Evolutionary conservation across 2,113 vertebrate genomes (phyloP).

Genomic region (Thermophis baileyi): DNA sequence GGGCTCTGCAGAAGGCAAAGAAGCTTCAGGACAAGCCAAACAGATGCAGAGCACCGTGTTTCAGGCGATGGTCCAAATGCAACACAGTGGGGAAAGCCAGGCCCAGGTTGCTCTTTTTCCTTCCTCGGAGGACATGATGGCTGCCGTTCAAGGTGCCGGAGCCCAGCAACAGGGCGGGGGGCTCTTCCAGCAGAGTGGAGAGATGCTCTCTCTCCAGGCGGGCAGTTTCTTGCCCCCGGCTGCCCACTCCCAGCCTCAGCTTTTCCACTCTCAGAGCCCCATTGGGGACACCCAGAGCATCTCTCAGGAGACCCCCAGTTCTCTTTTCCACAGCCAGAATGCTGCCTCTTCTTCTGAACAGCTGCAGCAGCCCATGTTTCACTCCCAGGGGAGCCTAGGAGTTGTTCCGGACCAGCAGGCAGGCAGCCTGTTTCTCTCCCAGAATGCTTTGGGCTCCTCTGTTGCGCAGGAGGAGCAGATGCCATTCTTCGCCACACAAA

Average conservation of each 20-base stretch:
- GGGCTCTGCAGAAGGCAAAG: slow-evolving; percentile 68
- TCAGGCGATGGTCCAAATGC: slow-evolving; percentile 82
- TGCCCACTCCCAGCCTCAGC: slow-evolving; percentile 81
- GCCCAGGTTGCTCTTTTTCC: slow-evolving; percentile 80
- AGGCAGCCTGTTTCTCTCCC: slow-evolving; percentile 84
- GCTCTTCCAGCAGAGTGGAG: slow-evolving; percentile 86
- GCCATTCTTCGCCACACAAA: slow-evolving; percentile 81
- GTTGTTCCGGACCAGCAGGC: slow-evolving; percentile 85
- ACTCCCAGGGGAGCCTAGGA: slow-evolving; percentile 79
- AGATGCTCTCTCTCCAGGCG: slow-evolving; percentile 87
- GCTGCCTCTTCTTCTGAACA: slow-evolving; percentile 85
- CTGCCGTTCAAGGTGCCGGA: slow-evolving; percentile 64
- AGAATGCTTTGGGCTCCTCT: slow-evolving; percentile 75
- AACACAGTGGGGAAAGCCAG: slow-evolving; percentile 73
- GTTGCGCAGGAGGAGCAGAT: slow-evolving; percentile 85
- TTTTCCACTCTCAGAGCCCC: slow-evolving; percentile 86
- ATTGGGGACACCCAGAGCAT: slow-evolving; percentile 81
- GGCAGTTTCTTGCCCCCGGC: slow-evolving; percentile 87
- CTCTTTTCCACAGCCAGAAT: slow-evolving; percentile 75
- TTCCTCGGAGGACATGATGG: slow-evolving; percentile 74
- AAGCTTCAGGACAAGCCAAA: slow-evolving; percentile 68
- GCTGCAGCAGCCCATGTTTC: slow-evolving; percentile 87
- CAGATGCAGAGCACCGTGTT: slow-evolving; percentile 76
- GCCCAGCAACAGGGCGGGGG: slow-evolving; percentile 73
- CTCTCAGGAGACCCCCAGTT: slow-evolving; percentile 72